Conservation (phyloP, 2,797 vertebrate species). For the Notolabrus celidotus region DNA sequence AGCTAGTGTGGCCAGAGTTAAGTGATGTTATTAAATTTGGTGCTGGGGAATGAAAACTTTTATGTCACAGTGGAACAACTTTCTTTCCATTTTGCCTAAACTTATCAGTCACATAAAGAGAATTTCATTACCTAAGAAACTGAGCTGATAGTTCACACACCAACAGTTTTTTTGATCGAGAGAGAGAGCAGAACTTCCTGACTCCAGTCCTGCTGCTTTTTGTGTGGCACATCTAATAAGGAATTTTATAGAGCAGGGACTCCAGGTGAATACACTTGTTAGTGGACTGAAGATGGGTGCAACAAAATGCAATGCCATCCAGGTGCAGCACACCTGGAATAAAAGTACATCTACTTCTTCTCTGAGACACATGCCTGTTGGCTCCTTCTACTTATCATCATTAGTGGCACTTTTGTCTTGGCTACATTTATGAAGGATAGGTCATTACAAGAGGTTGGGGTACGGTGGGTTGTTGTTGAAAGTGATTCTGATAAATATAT, state of each 20-base stretch:
- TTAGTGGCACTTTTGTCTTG: too few relatives aligned
- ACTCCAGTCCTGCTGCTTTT: constrained; percentile 29
- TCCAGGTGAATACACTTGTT: constrained; percentile 8
- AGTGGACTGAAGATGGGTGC: background rate
- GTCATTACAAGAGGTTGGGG: too few relatives aligned
- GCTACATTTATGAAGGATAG: too few relatives aligned
- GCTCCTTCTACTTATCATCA: too few relatives aligned
- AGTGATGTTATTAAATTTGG: too few relatives aligned
- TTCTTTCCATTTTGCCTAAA: background rate
- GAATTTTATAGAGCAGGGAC: constrained; percentile 29
- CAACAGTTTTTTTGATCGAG: constrained; percentile 8
- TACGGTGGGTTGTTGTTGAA: too few relatives aligned
- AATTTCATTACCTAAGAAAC: constrained; percentile 21
- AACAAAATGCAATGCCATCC: background rate
- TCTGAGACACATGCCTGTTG: too few relatives aligned
- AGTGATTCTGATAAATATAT: constrained; percentile 12
- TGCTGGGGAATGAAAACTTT: too few relatives aligned
- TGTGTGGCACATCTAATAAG: constrained; percentile 41
- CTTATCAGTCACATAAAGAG: constrained; percentile 11
- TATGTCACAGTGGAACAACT: too few relatives aligned
- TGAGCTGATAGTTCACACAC: constrained; percentile 27
- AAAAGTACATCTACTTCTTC: background rate
- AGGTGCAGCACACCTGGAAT: constrained; percentile 8
- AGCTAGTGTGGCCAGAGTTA: too few relatives aligned
- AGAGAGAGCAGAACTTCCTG: constrained; percentile 6